Percentiles rank a stretch among this genome's conserved stretches.
These are phyloP conservation scores for Parnassius smintheus DNA, from an alignment of 2,888 invertebrate species.

Conservation along the genomic window DNA sequence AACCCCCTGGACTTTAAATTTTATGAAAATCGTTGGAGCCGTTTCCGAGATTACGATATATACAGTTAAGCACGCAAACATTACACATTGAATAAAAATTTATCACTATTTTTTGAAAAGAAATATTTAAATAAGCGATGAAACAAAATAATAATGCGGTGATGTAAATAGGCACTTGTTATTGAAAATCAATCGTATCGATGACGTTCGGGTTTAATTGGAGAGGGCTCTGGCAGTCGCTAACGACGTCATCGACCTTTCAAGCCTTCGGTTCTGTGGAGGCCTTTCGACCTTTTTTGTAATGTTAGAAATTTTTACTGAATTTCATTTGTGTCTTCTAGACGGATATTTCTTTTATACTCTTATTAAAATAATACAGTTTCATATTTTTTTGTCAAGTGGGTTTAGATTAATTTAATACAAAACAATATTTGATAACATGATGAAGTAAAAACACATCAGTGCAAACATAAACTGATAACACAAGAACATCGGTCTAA, in stretches of 20 bases:
- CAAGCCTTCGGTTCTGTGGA: constrained; percentile 3
- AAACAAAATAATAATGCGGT: constrained; percentile 12
- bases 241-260: constrained; percentile 33
- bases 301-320: not conserved
- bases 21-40: no score
- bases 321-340: not conserved
- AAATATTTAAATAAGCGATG: not conserved
- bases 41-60: no score
- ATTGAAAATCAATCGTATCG: constrained; percentile 20
- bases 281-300: constrained; percentile 14
- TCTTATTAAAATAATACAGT: not conserved
- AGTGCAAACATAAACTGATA: no score
- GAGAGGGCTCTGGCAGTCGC: constrained; percentile 31
- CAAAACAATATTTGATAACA: no score
- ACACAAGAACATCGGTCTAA: no score
- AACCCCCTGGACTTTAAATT: no score
- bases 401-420: no score
- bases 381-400: not conserved
- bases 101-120: not conserved
- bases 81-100: no score
- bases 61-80: no score
- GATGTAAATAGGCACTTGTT: constrained; percentile 19
- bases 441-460: no score
- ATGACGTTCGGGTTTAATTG: constrained; percentile 30
- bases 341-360: not conserved